Evolutionary conservation across 2,113 vertebrate genomes (phyloP), one percentile per base, ranked within the genome.

Genomic region (Lagopus leucura): DNA sequence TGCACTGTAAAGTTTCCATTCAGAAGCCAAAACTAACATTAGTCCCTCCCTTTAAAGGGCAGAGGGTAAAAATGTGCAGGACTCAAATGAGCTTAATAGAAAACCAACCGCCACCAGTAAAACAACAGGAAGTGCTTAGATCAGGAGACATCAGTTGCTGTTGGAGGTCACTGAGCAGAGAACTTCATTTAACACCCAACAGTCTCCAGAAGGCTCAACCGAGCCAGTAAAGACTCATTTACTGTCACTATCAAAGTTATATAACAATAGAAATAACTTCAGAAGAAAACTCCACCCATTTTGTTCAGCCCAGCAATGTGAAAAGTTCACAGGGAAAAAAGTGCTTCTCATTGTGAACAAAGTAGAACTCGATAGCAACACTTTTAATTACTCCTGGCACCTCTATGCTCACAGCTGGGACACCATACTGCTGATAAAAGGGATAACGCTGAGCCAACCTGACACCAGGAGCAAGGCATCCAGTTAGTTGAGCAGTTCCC

Each of bases 61-160:
- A 96, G 92, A 97, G 96, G 96, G 94, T 97, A 94, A 97, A 95
- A 96, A 94, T 97, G 93, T 95, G 95, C 95, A 94, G 88, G 90
- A 79, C 95, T 94, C 94, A 96, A 97, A 97, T 95, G 94, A 95
- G 95, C 88, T 95, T 97, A 96, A 95, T 96, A 97, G 95, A 97
- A 97, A 96, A 95, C 94, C 75, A 95, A 88, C 73, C n/a, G 1
- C 84, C 95, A 86, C 86, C 94, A 96, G 93, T 93, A 34, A 79
- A 97, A 96, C 95, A 95, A 97, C 95, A 96, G 96, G 96, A 97
- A 95, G 88, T 3, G 19, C 94, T 96, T 34, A 66, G 94, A 95
- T 93, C 94, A 94, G 96, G 90, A 96, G 93, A 95, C 82, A 82
- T 95, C 93, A 95, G 92, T 34, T 95, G 95, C 86, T 96, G 88